Conservation (phyloP, 1,140 invertebrate genomes). For the Papilio aristodemus region DNA sequence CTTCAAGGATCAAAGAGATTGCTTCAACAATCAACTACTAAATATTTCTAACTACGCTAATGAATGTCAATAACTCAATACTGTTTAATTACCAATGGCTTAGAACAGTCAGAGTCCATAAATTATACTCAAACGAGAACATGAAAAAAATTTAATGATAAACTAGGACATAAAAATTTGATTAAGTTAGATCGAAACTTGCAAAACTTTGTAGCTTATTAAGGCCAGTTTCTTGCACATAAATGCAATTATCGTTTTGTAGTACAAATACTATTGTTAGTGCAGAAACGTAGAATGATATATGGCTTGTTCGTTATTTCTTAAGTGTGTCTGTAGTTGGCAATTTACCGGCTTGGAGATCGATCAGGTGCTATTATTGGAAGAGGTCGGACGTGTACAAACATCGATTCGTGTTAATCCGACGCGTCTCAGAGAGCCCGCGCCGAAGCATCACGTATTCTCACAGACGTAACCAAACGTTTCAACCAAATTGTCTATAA, state of each 20-base stretch:
- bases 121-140: no score
- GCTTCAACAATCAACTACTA: no score
- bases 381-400: conserved; percentile 78
- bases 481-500: conserved; percentile 42
- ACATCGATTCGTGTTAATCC: conserved; percentile 76
- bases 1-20: no score
- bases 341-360: conserved; percentile 70
- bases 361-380: conserved; percentile 74
- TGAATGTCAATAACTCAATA: no score
- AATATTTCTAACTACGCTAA: no score
- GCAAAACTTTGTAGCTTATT: background rate
- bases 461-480: conserved; percentile 60
- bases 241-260: conserved; percentile 56
- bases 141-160: background rate
- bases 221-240: conserved; percentile 24
- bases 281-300: conserved; percentile 51
- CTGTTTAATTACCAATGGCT: no score
- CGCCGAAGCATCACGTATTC: conserved; percentile 65
- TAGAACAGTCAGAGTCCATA: no score
- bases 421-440: conserved; percentile 55
- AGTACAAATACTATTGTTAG: conserved; percentile 53
- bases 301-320: conserved; percentile 68
- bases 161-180: background rate
- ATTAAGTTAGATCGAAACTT: background rate
- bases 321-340: conserved; percentile 64